Evolutionary conservation across 2,888 invertebrate genomes (phyloP).

Genomic region (Pheosia gnoma): DNA sequence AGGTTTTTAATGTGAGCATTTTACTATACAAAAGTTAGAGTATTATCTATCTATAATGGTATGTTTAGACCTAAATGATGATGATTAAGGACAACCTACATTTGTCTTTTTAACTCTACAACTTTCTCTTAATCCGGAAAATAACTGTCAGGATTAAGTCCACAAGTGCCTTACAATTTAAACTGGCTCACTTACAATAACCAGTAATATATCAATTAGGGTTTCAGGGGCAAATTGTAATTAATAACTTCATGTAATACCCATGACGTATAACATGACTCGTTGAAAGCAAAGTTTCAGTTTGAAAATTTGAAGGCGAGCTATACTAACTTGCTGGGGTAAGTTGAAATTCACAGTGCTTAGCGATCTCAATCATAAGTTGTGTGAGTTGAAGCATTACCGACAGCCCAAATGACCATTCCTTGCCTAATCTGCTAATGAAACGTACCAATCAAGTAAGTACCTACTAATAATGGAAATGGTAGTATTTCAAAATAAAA

Average conservation of each 20-base stretch:
- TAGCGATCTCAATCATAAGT: slow-evolving; percentile 22
- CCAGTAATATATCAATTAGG: background rate
- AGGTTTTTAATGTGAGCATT: background rate
- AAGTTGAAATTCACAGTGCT: slow-evolving; percentile 24
- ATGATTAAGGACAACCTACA: no score
- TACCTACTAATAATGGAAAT: no score
- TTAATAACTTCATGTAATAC: background rate
- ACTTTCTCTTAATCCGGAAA: no score
- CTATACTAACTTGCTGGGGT: slow-evolving; percentile 11
- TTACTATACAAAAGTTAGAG: background rate
- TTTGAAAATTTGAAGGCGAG: slow-evolving; percentile 6
- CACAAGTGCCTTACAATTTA: no score
- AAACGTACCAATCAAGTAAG: background rate
- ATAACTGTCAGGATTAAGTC: no score
- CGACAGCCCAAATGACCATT: background rate
- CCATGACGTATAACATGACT: slow-evolving; percentile 10
- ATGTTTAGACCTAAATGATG: no score
- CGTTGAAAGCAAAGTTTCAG: slow-evolving; percentile 12
- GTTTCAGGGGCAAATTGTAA: background rate
- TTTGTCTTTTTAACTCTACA: no score
- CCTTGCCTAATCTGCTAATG: background rate
- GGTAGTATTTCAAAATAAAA: no score
- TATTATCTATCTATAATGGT: background rate
- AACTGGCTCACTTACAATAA: background rate
- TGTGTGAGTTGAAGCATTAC: background rate